Conservation (phyloP, 2,797 vertebrate genomes). For the Bradypus variegatus region DNA sequence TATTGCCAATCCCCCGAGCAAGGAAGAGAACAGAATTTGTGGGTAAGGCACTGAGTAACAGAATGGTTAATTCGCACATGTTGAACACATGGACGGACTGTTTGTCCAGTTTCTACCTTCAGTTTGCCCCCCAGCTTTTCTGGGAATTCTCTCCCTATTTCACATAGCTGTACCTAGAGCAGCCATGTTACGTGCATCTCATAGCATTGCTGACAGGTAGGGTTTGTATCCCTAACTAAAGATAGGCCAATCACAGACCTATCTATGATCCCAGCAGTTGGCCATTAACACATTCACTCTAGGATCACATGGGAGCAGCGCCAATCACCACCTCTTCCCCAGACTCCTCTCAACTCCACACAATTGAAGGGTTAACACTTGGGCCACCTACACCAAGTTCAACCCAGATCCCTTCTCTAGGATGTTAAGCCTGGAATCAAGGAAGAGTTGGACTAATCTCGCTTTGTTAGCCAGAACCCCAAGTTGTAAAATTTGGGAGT, state of each 20-base stretch:
- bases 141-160: conserved; percentile 1
- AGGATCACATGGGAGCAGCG: neutral
- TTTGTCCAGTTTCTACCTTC: neutral
- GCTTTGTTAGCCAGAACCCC: neutral
- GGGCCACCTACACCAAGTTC: too few species aligned
- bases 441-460: neutral
- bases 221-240: neutral
- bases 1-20: neutral
- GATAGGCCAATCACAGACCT: neutral
- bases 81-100: neutral
- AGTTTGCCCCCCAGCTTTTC: neutral
- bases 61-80: neutral
- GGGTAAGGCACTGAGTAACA: neutral
- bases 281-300: neutral
- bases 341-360: neutral
- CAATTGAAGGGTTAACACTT: neutral
- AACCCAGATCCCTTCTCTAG: neutral
- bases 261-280: neutral
- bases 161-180: neutral
- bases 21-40: neutral
- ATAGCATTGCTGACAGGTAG: neutral
- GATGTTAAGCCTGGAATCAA: neutral
- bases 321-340: neutral
- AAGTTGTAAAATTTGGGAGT: neutral
- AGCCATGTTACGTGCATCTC: neutral